phyloP scores from a whole-genome alignment of 2,797 vertebrate species.

The Molossus molossus region DNA sequence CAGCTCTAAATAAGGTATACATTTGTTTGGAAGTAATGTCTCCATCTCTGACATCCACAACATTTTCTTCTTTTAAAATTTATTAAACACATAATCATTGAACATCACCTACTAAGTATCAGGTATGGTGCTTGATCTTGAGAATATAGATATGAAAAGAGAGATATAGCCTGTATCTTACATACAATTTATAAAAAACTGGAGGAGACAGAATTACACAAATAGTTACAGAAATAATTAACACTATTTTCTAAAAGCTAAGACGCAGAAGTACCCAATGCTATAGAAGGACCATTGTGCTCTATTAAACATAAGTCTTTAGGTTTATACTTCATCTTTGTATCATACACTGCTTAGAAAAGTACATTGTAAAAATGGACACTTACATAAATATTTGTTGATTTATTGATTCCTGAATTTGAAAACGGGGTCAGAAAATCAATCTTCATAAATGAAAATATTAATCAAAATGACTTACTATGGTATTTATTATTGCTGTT shows the following conservation, averaged over 20 bases:
- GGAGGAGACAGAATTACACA: background rate
- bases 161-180: background rate
- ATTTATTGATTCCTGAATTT: conserved; percentile 6
- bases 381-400: background rate
- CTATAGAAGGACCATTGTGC: background rate
- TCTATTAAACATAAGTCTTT: background rate
- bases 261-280: background rate
- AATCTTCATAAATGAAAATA: conserved; percentile 33
- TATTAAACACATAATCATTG: background rate
- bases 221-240: conserved; percentile 52
- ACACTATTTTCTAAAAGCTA: background rate
- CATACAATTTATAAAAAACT: background rate
- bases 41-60: background rate
- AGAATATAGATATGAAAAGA: background rate
- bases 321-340: background rate
- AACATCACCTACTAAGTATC: background rate
- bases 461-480: background rate
- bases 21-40: conserved; percentile 4
- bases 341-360: background rate
- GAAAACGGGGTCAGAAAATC: background rate
- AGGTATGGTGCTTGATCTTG: conserved; percentile 26
- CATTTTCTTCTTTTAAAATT: conserved; percentile 24
- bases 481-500: background rate
- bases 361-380: background rate
- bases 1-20: background rate